A percentile compares a stretch with the other conserved stretches of the same genome.
Evolutionary conservation across 1,140 invertebrate genomes (phyloP).

Genomic region (Bombus polaris): DNA sequence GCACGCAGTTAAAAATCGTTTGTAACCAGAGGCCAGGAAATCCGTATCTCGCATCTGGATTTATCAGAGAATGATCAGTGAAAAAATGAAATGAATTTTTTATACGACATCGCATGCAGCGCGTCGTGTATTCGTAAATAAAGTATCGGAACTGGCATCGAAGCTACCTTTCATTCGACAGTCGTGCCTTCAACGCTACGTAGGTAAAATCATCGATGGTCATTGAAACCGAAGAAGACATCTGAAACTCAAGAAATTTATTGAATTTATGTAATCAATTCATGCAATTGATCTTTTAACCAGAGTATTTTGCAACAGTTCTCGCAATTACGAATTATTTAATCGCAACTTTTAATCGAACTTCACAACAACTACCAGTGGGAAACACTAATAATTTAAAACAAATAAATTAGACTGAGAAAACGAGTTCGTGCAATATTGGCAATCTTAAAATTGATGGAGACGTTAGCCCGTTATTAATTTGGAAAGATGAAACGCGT

Average conservation of each 20-base stretch:
- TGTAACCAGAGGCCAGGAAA: not conserved
- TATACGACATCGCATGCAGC: constrained; percentile 35
- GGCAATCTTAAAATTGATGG: not conserved
- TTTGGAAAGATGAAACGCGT: not conserved
- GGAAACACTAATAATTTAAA: not conserved
- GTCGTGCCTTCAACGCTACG: not conserved
- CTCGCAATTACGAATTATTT: not conserved
- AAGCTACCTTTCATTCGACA: not conserved
- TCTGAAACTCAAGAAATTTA: no score
- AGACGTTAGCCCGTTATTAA: not conserved
- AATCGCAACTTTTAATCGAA: not conserved
- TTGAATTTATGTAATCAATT: not conserved
- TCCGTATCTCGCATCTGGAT: not conserved
- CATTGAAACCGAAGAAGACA: not conserved
- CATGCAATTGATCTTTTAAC: not conserved
- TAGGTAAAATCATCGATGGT: no score
- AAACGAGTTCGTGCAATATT: not conserved
- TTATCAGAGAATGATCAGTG: constrained; percentile 47
- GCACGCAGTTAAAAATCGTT: not conserved
- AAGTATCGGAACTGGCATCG: not conserved
- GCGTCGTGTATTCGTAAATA: constrained; percentile 21
- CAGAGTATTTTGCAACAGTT: not conserved
- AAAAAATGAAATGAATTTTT: constrained; percentile 59
- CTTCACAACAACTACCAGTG: no score
- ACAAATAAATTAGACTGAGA: not conserved